Evolutionary conservation across 2,888 invertebrate genomes (phyloP).

Genomic region (Xestia rhomboidea): DNA sequence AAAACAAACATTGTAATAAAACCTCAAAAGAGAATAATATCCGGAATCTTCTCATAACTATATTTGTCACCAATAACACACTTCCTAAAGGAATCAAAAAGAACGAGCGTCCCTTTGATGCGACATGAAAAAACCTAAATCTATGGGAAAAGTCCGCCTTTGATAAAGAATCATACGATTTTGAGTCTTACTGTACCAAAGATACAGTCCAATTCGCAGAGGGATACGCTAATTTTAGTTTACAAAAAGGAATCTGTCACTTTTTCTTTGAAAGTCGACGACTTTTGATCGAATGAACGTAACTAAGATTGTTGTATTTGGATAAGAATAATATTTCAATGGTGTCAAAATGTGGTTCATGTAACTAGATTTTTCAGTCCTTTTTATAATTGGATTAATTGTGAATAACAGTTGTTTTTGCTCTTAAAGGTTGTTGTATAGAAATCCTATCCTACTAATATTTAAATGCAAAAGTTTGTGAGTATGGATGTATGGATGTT

Average conservation of each 20-base stretch:
- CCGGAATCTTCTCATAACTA: slow-evolving; percentile 58
- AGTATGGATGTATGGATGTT: no score
- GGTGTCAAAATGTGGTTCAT: neutral
- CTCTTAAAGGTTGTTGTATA: neutral
- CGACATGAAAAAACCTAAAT: slow-evolving; percentile 57
- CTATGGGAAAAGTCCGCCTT: slow-evolving; percentile 56
- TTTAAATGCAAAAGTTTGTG: no score
- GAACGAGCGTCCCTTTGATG: slow-evolving; percentile 52
- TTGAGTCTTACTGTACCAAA: neutral
- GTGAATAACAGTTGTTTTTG: neutral
- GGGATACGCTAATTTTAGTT: slow-evolving; percentile 27
- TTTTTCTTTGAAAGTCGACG: slow-evolving; percentile 70
- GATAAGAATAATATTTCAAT: slow-evolving; percentile 48
- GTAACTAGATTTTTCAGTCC: neutral
- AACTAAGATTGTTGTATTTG: slow-evolving; percentile 51
- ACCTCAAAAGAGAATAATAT: slow-evolving; percentile 43
- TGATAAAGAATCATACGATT: slow-evolving; percentile 31
- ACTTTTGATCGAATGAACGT: slow-evolving; percentile 56
- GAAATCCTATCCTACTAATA: neutral
- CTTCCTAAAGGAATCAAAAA: slow-evolving; percentile 50
- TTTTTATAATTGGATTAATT: neutral
- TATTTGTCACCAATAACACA: slow-evolving; percentile 64
- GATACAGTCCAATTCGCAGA: slow-evolving; percentile 19
- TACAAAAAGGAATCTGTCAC: slow-evolving; percentile 60
- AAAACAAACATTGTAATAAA: slow-evolving; percentile 23